Evolutionary conservation across 1,140 invertebrate genomes (phyloP), one percentile per base, ranked within the genome.

Genomic region (Ganaspis sp.): DNA sequence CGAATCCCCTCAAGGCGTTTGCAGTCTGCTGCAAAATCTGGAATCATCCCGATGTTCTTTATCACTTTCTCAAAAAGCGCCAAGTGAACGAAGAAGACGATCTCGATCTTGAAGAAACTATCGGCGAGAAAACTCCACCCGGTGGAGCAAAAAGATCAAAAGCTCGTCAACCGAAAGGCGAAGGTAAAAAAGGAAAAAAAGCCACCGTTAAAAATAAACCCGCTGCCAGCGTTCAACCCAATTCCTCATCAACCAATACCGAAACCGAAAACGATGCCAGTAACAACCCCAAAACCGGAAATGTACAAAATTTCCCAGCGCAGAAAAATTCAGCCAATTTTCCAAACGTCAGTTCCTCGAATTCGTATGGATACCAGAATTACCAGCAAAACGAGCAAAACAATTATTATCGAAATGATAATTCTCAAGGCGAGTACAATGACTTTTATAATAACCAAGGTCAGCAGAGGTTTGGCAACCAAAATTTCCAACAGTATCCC

Each of bases 21-120:
- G 97, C 98, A 49, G 97, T 99, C 71, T 99, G 98, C 89, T 99
- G 98, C 87, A 99, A 99, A 92, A 99, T 99, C 81, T 99, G 98
- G 98, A 99, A 99, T 89, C 99, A 99, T 92, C 98, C 99, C 0
- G 99, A 99, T 91, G 96, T 99, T 69, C 89, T 99, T 37, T 98
- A 98, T 86, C 95, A 98, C 88, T 97, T 98, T 87, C 87, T 99
- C 58, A 95, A 95, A 85, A 97, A 98, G 87, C 93, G 95, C 73
- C 94, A 94, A 83, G 93, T 93, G 69, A 94, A 94, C 29, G 96
- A 96, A 80, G 96, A 96, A 49, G 94, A 97, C 82, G 98, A 99
- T 92, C 93, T 98, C 80, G 98, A 99, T 91, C 92, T 98, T 83
- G 97, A 98, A 88, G 94, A 91, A 72, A 91, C 90, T 1, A 91